Evolutionary conservation across 1,140 invertebrate genomes (phyloP).

Genomic region (Anastrepha ludens): DNA sequence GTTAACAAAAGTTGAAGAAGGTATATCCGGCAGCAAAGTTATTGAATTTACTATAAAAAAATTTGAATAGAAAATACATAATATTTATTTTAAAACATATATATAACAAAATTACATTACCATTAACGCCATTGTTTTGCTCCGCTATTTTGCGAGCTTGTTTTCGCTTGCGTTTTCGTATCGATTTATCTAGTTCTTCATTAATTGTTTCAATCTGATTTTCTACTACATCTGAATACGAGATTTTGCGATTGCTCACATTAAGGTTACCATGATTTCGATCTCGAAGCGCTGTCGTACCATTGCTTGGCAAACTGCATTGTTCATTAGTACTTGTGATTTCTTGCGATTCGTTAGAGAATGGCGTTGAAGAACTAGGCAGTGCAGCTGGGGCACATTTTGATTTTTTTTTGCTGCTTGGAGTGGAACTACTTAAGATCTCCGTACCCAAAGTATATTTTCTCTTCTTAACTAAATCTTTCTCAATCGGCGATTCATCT

Average conservation of each 20-base stretch:
- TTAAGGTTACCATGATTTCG: neutral
- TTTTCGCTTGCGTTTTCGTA: neutral
- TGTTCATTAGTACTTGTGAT: slow-evolving; percentile 53
- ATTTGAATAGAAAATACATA: too few relatives aligned
- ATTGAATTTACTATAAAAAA: neutral
- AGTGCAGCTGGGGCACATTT: neutral
- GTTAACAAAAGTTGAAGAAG: neutral
- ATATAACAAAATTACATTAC: too few relatives aligned
- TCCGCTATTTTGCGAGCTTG: neutral
- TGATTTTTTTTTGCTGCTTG: neutral
- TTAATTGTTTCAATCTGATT: neutral
- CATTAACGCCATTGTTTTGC: too few relatives aligned
- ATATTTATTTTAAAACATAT: too few relatives aligned
- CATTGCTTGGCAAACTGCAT: neutral
- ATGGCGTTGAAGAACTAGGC: too few relatives aligned
- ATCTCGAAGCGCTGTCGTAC: neutral
- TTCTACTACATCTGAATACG: neutral
- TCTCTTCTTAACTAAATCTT: slow-evolving; percentile 13
- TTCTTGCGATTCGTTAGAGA: slow-evolving; percentile 4
- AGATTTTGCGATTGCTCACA: neutral
- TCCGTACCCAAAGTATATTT: neutral
- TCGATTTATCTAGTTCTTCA: neutral
- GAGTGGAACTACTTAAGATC: slow-evolving; percentile 15
- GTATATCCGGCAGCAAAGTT: neutral
- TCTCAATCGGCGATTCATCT: neutral